Percentiles rank a stretch among this genome's conserved stretches.
phyloP scores from a whole-genome alignment of 1,140 invertebrate species.

The Tetramorium parvispinum region DNA sequence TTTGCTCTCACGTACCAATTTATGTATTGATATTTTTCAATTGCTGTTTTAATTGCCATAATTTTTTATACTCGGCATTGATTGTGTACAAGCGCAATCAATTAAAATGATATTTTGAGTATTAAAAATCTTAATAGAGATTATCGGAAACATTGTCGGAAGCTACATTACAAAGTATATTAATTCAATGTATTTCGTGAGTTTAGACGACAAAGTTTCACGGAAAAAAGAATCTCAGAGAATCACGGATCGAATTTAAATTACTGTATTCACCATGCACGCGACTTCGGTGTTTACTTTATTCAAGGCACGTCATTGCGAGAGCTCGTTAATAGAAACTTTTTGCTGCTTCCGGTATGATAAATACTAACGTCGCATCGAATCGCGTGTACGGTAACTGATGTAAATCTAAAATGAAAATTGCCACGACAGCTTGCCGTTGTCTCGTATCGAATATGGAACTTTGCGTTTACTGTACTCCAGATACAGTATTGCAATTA shows the following conservation, averaged over 20 bases:
- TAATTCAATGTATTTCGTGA: not conserved
- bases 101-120: not conserved
- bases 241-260: constrained; percentile 26
- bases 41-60: not conserved
- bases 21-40: not conserved
- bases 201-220: not conserved
- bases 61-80: not conserved
- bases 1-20: not conserved
- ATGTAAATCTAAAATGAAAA: constrained; percentile 45
- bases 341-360: constrained; percentile 20
- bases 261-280: constrained; percentile 1
- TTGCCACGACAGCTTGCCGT: not conserved
- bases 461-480: not conserved
- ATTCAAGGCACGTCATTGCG: constrained; percentile 17
- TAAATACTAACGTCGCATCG: constrained; percentile 16
- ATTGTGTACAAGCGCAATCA: not conserved
- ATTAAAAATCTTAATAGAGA: not conserved
- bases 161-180: not conserved
- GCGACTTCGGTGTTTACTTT: constrained; percentile 16
- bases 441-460: constrained; percentile 14
- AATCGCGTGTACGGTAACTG: constrained; percentile 38
- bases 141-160: not conserved
- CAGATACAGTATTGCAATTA: not conserved
- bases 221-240: constrained; percentile 3
- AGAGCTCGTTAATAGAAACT: constrained; percentile 39